Base-by-base conservation (phyloP, 1,140 invertebrate species). In the Apis florea region DNA sequence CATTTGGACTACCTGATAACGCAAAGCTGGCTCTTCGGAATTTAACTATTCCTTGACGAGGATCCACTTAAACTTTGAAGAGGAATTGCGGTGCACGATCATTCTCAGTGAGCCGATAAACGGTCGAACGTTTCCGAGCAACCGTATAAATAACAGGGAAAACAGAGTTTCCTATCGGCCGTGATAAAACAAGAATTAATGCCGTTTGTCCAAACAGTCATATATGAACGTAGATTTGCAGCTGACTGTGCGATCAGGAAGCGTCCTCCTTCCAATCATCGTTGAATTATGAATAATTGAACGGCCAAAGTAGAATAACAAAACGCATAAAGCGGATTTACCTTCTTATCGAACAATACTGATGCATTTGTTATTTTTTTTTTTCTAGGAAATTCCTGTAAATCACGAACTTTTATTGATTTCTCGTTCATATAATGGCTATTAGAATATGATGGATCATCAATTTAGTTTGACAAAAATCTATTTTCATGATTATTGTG, bases 201-300 rank as follows among this genome's bases (percentile, higher is more conserved):
- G 31, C 64, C 47, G 12, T 19, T 15, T 53, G 51, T 19, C 40
- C 80, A 76, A 81, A 68, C 64, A 56, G 17, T 11, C 75, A 11
- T 53, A 19, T 19, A 54, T 61, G 15, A 6, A 4, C 21, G 31
- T 31, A 71, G 15, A 49, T 53, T 61, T 59, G 11, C 47, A 26
- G 24, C 31, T 13, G 8, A 19, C 61, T 17, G 26, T 0, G 15
- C 9, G 40, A 31, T 58, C 26, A 54, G 82, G 24, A 64, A 31
- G 49, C 31, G 61, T 49, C 49, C 13, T n/a, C 54, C 17, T 13
- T 61, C 51, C 66, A 24, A 12, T 3, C 40, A 19, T 56, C 71
- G 8, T 85, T 78, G 64, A 73, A 85, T 83, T 21, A 71, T 85
- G 75, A 85, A 86, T 86, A 63, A 86, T 85, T 86, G 80, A 86